These are phyloP conservation scores for Drosophila micromelanica DNA, from an alignment of 1,140 invertebrate genomes.

Conservation along the genomic window DNA sequence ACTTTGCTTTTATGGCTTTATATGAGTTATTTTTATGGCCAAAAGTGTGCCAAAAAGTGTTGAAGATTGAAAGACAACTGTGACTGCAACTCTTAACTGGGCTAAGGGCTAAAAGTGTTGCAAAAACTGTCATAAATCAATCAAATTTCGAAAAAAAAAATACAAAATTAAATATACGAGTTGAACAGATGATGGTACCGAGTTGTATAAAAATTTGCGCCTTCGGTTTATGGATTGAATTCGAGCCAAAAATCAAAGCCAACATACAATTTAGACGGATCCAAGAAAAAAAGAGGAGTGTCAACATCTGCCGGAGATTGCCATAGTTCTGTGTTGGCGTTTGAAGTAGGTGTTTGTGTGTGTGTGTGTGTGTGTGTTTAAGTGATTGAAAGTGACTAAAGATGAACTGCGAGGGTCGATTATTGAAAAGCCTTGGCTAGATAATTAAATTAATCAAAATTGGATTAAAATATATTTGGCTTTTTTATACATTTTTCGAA, in stretches of 20 bases:
- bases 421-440: conserved; percentile 22
- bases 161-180: conserved; percentile 12
- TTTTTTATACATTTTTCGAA: background rate
- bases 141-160: conserved; percentile 8
- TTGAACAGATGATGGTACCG: conserved; percentile 12
- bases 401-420: conserved; percentile 32
- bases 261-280: conserved; percentile 37
- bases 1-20: conserved; percentile 17
- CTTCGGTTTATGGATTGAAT: background rate
- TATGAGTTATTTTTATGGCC: conserved; percentile 31
- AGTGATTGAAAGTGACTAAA: conserved; percentile 12
- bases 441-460: conserved; percentile 21
- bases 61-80: background rate
- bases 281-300: conserved; percentile 35
- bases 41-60: conserved; percentile 33
- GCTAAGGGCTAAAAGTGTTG: conserved; percentile 6
- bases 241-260: conserved; percentile 29
- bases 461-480: conserved; percentile 12
- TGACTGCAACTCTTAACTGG: conserved; percentile 14
- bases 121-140: conserved; percentile 29
- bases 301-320: conserved; percentile 21
- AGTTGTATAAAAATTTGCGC: background rate
- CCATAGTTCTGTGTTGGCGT: conserved; percentile 37
- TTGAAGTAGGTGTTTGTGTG: conserved; percentile 15
- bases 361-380: conserved; percentile 19